Evolutionary conservation across 1,140 invertebrate genomes (phyloP).

Genomic region (Anoplophora glabripennis): DNA sequence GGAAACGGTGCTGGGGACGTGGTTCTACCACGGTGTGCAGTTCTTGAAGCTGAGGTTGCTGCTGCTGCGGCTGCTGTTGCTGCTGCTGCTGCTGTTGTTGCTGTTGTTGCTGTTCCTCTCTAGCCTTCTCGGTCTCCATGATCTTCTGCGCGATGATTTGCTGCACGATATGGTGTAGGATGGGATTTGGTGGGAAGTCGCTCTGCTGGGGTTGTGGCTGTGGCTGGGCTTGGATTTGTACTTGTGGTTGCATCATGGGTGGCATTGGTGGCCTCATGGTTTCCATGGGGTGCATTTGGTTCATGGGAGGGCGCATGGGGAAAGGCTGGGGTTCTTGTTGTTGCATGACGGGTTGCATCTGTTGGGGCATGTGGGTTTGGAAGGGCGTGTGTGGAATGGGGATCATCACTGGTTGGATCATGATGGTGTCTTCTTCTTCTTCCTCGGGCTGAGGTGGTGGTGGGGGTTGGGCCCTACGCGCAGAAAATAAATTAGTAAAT

Average conservation of each 20-base stretch:
- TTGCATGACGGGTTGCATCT: constrained; percentile 23
- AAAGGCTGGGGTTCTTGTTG: constrained; percentile 8
- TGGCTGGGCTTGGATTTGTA: constrained; percentile 16
- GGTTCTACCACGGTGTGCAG: constrained; percentile 10
- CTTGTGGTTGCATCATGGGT: constrained; percentile 25
- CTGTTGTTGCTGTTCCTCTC: constrained; percentile 14
- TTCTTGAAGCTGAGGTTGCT: constrained; percentile 20
- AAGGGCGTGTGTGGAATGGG: constrained; percentile 41
- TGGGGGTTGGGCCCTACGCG: constrained; percentile 26
- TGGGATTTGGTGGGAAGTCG: constrained; percentile 36
- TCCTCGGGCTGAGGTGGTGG: constrained; percentile 30
- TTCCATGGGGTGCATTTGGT: constrained; percentile 34
- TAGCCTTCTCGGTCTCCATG: constrained; percentile 38
- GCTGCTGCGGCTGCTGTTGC: constrained; percentile 20
- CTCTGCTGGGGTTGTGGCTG: constrained; percentile 16
- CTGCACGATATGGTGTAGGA: constrained; percentile 47
- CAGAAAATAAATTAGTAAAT: constrained; percentile 1
- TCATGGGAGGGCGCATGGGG: constrained; percentile 4
- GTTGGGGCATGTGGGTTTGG: constrained; percentile 44
- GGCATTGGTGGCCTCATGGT: constrained; percentile 43
- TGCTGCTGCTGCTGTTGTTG: constrained; percentile 14
- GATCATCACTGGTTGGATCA: constrained; percentile 48
- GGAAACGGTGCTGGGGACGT: constrained; percentile 14
- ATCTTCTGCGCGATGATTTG: constrained; percentile 47
- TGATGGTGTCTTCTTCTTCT: constrained; percentile 45